A percentile compares a stretch with the other conserved stretches of the same genome.
Evolutionary conservation across 2,888 invertebrate species (phyloP).

Genomic region (Punctoribates punctum): DNA sequence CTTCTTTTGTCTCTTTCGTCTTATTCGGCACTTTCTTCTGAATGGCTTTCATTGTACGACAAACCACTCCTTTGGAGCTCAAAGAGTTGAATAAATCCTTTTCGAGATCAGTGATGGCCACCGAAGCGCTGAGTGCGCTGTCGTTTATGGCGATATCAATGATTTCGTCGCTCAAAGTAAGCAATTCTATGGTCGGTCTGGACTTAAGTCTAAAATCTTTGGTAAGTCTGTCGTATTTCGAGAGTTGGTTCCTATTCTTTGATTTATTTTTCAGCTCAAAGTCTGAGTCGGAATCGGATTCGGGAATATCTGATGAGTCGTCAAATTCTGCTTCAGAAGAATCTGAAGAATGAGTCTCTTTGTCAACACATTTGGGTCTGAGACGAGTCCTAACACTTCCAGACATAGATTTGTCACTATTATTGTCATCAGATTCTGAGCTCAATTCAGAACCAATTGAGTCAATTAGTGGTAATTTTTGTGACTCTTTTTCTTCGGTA

Average conservation of each 20-base stretch:
- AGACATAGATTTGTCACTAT: slow-evolving; percentile 1
- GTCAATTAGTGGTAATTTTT: too few relatives aligned
- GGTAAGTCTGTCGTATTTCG: neutral
- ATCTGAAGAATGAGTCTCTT: neutral
- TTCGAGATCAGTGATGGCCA: neutral
- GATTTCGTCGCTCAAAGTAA: neutral
- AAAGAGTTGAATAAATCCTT: neutral
- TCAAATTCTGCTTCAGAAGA: neutral
- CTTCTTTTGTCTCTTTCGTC: neutral
- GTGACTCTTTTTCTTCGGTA: too few relatives aligned
- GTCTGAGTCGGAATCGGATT: neutral
- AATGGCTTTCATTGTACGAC: neutral
- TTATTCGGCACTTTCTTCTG: neutral
- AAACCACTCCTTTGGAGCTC: neutral
- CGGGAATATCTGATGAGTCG: neutral
- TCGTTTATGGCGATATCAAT: neutral
- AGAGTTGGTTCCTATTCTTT: neutral
- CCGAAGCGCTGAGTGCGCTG: neutral
- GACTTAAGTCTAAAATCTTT: neutral
- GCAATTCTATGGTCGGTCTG: neutral
- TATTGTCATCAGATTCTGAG: too few relatives aligned
- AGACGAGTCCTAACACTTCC: slow-evolving; percentile 16
- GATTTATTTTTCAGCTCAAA: neutral
- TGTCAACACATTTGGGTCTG: neutral
- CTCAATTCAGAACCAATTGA: too few relatives aligned